phyloP scores from a whole-genome alignment of 1,140 invertebrate genomes.

The Drosophila ironensis region DNA sequence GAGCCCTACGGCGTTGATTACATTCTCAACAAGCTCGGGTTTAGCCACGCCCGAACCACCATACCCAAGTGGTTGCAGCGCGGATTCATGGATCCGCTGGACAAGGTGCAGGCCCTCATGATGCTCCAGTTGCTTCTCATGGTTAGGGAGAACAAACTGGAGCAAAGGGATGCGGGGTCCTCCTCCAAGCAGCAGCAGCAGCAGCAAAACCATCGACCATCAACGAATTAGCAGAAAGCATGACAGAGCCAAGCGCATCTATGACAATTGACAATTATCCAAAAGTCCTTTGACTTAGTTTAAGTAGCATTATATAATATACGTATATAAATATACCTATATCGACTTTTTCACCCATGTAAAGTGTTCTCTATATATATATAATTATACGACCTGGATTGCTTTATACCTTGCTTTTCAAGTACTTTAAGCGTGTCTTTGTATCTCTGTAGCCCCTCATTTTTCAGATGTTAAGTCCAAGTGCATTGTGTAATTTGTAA shows the following conservation, averaged over 20 bases:
- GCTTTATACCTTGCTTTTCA: conserved; percentile 14
- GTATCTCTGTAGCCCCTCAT: conserved; percentile 10
- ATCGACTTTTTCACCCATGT: conserved; percentile 30
- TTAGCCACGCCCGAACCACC: conserved; percentile 97
- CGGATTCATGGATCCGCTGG: conserved; percentile 97
- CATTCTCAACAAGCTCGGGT: conserved; percentile 97
- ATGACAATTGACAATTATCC: conserved; percentile 58
- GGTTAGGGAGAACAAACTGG: conserved; percentile 81
- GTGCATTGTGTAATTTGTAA: conserved; percentile 73
- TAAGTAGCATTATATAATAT: conserved; percentile 59
- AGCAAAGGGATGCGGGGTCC: conserved; percentile 21
- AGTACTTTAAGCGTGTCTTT: conserved; percentile 30
- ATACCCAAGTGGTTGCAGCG: conserved; percentile 99
- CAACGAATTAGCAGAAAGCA: conserved; percentile 49
- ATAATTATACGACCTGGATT: conserved; percentile 19
- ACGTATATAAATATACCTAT: not conserved
- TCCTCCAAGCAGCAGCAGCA: conserved; percentile 53
- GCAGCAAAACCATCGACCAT: conserved; percentile 58
- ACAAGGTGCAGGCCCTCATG: conserved; percentile 90
- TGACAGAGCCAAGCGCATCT: conserved; percentile 10
- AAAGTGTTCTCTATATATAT: conserved; percentile 29
- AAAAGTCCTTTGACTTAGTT: conserved; percentile 43
- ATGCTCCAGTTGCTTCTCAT: conserved; percentile 86
- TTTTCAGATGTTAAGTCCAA: conserved; percentile 48
- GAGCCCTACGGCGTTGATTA: conserved; percentile 99